phyloP scores from a whole-genome alignment of 2,888 invertebrate species.

The Scelioninae gen. 1 region DNA sequence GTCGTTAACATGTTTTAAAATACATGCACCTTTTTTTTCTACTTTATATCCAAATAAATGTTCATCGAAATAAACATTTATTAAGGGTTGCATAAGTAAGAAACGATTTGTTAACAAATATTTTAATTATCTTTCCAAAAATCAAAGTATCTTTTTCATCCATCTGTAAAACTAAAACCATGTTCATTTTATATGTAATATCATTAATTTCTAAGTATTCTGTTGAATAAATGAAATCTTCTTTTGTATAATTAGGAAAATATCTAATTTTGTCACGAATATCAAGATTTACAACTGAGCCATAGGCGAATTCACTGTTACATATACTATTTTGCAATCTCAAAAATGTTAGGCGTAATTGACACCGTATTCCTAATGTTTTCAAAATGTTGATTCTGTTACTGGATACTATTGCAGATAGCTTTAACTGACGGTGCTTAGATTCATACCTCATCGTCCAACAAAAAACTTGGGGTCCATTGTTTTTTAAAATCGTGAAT shows the following conservation, averaged over 20 bases:
- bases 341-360: conserved; percentile 18
- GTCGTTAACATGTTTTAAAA: conserved; percentile 25
- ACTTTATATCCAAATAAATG: conserved; percentile 32
- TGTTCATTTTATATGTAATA: conserved; percentile 31
- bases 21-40: conserved; percentile 10
- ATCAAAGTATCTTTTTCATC: conserved; percentile 32
- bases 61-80: conserved; percentile 33
- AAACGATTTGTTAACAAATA: conserved; percentile 25
- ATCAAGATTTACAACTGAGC: conserved; percentile 1
- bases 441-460: conserved; percentile 54
- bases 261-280: conserved; percentile 6
- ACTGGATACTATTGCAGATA: conserved; percentile 39
- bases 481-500: conserved; percentile 34
- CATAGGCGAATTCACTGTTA: conserved; percentile 11
- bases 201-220: conserved; percentile 3
- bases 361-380: conserved; percentile 19
- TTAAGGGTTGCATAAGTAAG: conserved; percentile 20
- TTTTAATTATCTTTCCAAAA: conserved; percentile 30
- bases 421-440: conserved; percentile 44
- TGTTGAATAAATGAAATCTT: conserved; percentile 2
- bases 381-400: conserved; percentile 40
- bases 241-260: conserved; percentile 8
- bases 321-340: conserved; percentile 4
- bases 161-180: conserved; percentile 33
- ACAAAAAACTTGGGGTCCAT: conserved; percentile 32